Evolutionary conservation across 2,113 vertebrate genomes (phyloP), one percentile per base, ranked within the genome.

Genomic region (Poecile atricapillus): DNA sequence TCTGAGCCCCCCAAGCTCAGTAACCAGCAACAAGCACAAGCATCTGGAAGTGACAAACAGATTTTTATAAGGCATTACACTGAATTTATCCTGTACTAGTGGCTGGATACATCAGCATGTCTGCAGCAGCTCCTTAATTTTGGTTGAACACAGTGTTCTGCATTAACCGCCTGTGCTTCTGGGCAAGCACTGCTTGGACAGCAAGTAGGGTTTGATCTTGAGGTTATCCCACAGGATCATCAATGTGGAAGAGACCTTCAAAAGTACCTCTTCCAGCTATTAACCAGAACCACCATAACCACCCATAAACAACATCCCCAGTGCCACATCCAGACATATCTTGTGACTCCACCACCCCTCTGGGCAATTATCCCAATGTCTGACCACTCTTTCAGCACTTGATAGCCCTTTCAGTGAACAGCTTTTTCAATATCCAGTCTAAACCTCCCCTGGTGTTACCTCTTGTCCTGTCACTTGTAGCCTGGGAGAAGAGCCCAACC

Each of bases 11-110:
- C 20, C 73, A 67, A 47, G 47, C 69, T 87, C 79, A 89, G 49
- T 74, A 90, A 87, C 74, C 31, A 86, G 49, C 46, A 80, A 64
- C 63, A 90, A 79, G 71, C 41, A 62, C 0, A 0, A 95, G 58
- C 83, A 93, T 87, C 84, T 87, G 84, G 81, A 95, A 91, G 78
- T 46, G 74, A 58, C 94, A 86, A 88, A 80, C 47, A 94, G 81
- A 80, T 90, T 87, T 87, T 94, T 76, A 94, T 79, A 90, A 94
- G 60, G 55, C 59, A 71, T 87, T 92, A 77, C 63, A 81, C 15
- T 0, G 0, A 94, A 70, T 70, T 74, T 83, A 89, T 79, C 52
- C n/a, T 5, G 2, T 74, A 59, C 59, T 73, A 62, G 30, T 70
- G 58, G 44, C 37, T 94, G 58, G 53, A 41, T 90, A 39, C 41